Evolutionary conservation across 2,797 vertebrate species (phyloP), one percentile per base, ranked within the genome.

Genomic region (Gambelia wislizenii): DNA sequence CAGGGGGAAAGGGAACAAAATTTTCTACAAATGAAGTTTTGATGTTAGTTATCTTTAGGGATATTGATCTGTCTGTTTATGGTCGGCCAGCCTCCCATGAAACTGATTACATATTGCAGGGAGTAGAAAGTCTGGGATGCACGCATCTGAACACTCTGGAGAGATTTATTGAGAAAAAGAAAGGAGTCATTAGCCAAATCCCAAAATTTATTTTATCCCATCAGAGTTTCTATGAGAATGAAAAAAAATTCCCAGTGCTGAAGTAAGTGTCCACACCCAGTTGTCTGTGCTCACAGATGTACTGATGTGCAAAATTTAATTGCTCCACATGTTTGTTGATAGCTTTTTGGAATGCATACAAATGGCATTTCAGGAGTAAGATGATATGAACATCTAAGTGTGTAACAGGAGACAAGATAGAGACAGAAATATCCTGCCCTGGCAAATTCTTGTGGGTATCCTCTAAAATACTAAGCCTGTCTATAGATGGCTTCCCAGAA

Each of bases 301-400:
- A 78, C 86, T 2, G 8, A 83, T 91, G 90, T 1, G 0, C 85
- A 90, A 0, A 52, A 74, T 75, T 93, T 0, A 0, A 92, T 91
- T 91, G 80, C 91, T 89, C 87, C 80, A 56, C 49, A 91, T 67
- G 0, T 27, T 85, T 89, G 91, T 87, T 95, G 92, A 92, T 93
- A 96, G 94, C 93, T 94, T 95, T 89, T 93, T 95, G 93, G 94
- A 95, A 96, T 93, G 91, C 78, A 81, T 90, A 91, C 92, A 95
- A 92, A 92, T 9, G 64, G 59, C 84, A 87, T 92, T 93, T 93
- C 78, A 74, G 87, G 36, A 76, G 90, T 87, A 91, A 96, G 90
- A 92, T 39, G 92, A 95, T 93, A 95, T 59, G 91, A 83, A 89
- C 79, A 78, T 87, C 89, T 95, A 84, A 81, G 93, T 90, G 92